phyloP scores from a whole-genome alignment of 2,888 invertebrate species.

The Seira musarum region DNA sequence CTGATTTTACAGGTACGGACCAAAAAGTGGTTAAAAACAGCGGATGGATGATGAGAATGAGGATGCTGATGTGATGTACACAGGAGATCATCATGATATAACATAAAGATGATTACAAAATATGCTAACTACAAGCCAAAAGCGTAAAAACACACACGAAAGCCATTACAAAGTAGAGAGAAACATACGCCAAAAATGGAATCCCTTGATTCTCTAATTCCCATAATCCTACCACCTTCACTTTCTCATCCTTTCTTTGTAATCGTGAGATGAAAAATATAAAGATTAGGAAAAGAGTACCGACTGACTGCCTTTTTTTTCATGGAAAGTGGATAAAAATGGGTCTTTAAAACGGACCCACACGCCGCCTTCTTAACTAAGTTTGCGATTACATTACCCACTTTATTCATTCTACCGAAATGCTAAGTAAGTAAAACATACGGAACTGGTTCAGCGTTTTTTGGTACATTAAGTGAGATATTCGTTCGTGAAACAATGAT shows the following conservation, averaged over 20 bases:
- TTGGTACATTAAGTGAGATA: too few relatives aligned
- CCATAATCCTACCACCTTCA: background rate
- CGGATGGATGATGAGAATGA: background rate
- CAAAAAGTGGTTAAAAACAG: background rate
- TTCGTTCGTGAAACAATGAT: too few relatives aligned
- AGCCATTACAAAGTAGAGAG: background rate
- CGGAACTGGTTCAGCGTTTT: too few relatives aligned
- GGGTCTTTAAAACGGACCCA: too few relatives aligned
- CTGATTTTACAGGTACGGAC: background rate
- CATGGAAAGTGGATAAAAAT: background rate
- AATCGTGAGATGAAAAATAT: background rate
- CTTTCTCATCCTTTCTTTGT: background rate
- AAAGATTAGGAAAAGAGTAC: background rate
- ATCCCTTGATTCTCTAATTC: background rate
- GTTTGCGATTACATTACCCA: background rate
- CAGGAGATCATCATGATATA: background rate
- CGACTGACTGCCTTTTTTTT: background rate
- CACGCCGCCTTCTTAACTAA: background rate
- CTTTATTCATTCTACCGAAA: background rate
- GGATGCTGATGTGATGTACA: too few relatives aligned
- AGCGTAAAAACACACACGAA: background rate
- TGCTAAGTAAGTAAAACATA: too few relatives aligned
- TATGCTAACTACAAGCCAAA: background rate
- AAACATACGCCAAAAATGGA: background rate
- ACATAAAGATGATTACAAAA: background rate